phyloP scores from a whole-genome alignment of 1,140 invertebrate genomes.

The Vanessa atalanta region DNA sequence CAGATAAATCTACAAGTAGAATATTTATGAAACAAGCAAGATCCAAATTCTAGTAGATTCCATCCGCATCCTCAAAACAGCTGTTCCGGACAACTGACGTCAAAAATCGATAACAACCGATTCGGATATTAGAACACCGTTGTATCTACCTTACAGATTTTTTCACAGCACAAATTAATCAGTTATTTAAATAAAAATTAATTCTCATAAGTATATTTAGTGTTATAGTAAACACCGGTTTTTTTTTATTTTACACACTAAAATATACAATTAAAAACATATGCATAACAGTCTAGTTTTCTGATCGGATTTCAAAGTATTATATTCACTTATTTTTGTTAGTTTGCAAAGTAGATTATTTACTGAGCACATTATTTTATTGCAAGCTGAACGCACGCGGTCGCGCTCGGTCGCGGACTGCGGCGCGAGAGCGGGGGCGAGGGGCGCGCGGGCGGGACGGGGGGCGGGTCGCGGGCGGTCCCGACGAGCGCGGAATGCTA shows the following conservation, averaged over 20 bases:
- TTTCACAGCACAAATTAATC: slow-evolving; percentile 11
- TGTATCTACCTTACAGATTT: slow-evolving; percentile 48
- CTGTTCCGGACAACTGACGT: slow-evolving; percentile 63
- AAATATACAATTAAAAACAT: neutral
- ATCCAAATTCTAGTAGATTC: slow-evolving; percentile 28
- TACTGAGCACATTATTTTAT: slow-evolving; percentile 45
- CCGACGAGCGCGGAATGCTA: slow-evolving; percentile 70
- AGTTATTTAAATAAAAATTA: slow-evolving; percentile 14
- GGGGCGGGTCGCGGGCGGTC: slow-evolving; percentile 63
- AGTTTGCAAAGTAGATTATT: slow-evolving; percentile 38
- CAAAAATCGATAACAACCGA: slow-evolving; percentile 70
- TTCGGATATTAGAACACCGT: slow-evolving; percentile 53
- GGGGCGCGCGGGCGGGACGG: slow-evolving; percentile 61
- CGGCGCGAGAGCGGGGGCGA: slow-evolving; percentile 39
- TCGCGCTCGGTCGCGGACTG: slow-evolving; percentile 65
- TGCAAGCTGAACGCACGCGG: slow-evolving; percentile 52
- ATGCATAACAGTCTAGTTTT: neutral
- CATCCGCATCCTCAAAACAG: slow-evolving; percentile 68
- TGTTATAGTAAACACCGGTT: neutral
- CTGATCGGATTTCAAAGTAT: neutral
- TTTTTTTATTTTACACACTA: slow-evolving; percentile 2
- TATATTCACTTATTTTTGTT: slow-evolving; percentile 30
- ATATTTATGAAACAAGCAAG: slow-evolving; percentile 2
- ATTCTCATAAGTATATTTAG: slow-evolving; percentile 5
- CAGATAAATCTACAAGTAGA: neutral